Conservation (phyloP, 2,888 invertebrate genomes). For the Thumatha senex region DNA sequence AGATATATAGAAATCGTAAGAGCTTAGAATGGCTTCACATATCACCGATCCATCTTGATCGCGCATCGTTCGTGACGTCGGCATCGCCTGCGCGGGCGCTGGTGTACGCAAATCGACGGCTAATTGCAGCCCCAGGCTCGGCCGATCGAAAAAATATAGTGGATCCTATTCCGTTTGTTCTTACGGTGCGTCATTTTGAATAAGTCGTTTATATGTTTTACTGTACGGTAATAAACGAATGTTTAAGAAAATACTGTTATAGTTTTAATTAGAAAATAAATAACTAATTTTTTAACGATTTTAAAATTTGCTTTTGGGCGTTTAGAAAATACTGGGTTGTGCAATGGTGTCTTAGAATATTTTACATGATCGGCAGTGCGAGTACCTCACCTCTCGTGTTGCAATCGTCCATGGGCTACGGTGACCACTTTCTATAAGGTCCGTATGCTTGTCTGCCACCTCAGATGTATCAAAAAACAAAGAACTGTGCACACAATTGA, state of each 20-base stretch:
- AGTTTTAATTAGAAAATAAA: constrained; percentile 1
- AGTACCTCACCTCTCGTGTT: too few species aligned
- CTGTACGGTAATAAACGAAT: neutral
- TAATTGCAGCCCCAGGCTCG: constrained; percentile 61
- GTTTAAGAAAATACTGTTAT: neutral
- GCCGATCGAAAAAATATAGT: constrained; percentile 39
- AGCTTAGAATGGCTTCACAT: constrained; percentile 18
- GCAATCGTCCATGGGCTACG: too few species aligned
- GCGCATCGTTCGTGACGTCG: constrained; percentile 40
- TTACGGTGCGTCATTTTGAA: constrained; percentile 31
- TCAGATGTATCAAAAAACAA: too few species aligned
- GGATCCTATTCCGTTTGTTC: constrained; percentile 35
- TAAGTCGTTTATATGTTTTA: neutral
- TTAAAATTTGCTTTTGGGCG: neutral
- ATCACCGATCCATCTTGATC: constrained; percentile 33
- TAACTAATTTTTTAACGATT: neutral
- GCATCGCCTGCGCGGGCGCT: constrained; percentile 40
- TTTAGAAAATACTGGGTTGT: neutral
- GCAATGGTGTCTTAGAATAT: too few species aligned
- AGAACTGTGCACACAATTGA: too few species aligned
- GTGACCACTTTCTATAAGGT: too few species aligned
- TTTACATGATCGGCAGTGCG: too few species aligned
- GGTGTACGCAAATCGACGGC: constrained; percentile 65
- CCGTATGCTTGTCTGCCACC: too few species aligned
- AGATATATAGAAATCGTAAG: too few species aligned